Base-by-base conservation (phyloP, 35 echinoderm and acorn worm species). In the Apostichopus japonicus region DNA sequence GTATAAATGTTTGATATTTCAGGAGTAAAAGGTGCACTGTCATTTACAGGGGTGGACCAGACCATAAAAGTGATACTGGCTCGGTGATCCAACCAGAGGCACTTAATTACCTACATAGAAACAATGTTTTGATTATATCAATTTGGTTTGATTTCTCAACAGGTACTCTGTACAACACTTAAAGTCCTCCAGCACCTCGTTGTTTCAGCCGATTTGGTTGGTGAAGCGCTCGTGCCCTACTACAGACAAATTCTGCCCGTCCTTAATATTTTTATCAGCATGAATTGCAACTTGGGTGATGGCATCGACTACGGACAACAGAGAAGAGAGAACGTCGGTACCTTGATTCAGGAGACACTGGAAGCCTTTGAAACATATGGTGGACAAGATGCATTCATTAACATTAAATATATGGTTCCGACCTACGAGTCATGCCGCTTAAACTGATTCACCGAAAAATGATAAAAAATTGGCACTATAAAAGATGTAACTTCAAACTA, bases 361-460 rank as follows among this genome's bases (percentile, higher is more conserved):
- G 95, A 93, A 86, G 95, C 95, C 7, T 96, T 99, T 92, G 97
- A 99, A 91, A 93, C 54, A 44, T 79, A 99, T 55, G 97, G 97
- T 14, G 97, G 97, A 14, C 93, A 95, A 23, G 97, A 99, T 90
- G 97, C 97, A 53, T 99, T 96, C 92, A 99, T 99, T 72, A 99
- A 99, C 77, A 99, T 99, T 63, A 99, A 99, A 86, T 99, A 99
- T 84, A 99, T 99, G 97, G 95, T 99, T 53, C 97, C 97, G 1
- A 99, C 97, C 5, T 96, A 94, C 51, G 97, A 99, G 79, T 99
- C 97, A 19, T 93, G 87, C 15, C 55, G 96, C 27, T 90, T 98
- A 44, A 98, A 98, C 77, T 98, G 90, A 94, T 67, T 67, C 11
- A 44, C 33, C 33, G 33, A 44, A 44, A 25, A 44, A 44, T 44